These are phyloP conservation scores for Lanistes nyassanus DNA, from an alignment of 1,140 invertebrate species.

Conservation along the genomic window DNA sequence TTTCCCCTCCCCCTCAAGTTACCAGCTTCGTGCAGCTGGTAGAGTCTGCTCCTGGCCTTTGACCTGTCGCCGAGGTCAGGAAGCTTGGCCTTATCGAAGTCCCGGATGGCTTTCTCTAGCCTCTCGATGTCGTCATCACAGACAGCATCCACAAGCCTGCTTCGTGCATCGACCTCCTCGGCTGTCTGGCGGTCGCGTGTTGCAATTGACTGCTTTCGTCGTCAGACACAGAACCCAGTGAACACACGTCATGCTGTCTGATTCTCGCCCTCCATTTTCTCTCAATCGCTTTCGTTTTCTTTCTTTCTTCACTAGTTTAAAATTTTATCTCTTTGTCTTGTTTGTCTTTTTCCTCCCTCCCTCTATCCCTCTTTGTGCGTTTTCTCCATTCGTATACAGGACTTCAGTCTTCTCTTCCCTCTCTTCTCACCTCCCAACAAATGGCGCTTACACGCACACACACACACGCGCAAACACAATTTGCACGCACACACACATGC, in stretches of 20 bases:
- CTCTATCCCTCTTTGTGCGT: not conserved
- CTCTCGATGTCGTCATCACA: constrained; percentile 20
- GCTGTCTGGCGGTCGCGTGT: not conserved
- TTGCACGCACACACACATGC: too few species aligned
- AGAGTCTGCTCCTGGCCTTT: constrained; percentile 29
- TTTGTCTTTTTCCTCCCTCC: constrained; percentile 1
- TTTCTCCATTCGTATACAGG: not conserved
- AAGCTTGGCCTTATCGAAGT: constrained; percentile 24
- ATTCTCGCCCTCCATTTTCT: not conserved
- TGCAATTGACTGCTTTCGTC: too few species aligned
- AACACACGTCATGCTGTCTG: too few species aligned
- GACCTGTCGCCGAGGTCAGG: constrained; percentile 32
- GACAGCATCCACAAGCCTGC: constrained; percentile 26
- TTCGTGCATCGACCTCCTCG: constrained; percentile 14
- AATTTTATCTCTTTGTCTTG: too few species aligned
- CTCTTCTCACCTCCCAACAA: not conserved
- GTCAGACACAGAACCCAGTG: too few species aligned
- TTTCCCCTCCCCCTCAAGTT: too few species aligned
- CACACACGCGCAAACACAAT: too few species aligned
- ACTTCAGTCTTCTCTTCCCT: not conserved
- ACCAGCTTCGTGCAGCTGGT: constrained; percentile 37
- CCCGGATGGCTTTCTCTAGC: constrained; percentile 30
- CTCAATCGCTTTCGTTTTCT: not conserved
- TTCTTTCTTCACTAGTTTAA: not conserved
- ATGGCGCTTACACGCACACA: not conserved